Evolutionary conservation across 2,888 invertebrate genomes (phyloP).

Genomic region (Caenorhabditis macrosperma): DNA sequence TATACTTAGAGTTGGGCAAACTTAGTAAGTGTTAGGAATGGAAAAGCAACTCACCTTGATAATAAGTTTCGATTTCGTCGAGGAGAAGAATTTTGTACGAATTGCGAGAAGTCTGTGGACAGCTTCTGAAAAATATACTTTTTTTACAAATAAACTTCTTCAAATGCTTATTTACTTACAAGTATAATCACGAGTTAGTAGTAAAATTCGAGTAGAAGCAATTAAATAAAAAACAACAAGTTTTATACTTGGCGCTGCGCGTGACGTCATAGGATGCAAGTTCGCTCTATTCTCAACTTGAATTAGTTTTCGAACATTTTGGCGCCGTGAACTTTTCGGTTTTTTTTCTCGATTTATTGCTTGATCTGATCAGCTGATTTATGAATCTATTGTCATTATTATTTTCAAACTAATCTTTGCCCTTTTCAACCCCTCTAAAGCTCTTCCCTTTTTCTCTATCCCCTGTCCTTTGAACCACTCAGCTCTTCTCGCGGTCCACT

Average conservation of each 20-base stretch:
- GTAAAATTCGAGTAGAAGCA: background rate
- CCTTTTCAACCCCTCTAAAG: background rate
- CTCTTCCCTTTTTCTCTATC: background rate
- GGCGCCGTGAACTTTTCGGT: slow-evolving; percentile 16
- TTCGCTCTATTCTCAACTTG: slow-evolving; percentile 1
- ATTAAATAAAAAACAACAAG: background rate
- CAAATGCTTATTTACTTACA: background rate
- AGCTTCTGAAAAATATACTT: background rate
- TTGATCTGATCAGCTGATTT: background rate
- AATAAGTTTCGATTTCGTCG: background rate
- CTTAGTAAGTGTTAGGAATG: too few species aligned
- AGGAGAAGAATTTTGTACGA: background rate
- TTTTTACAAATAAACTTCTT: background rate
- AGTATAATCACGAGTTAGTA: background rate
- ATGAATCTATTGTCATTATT: background rate
- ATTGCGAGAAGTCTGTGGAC: background rate
- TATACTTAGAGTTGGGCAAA: too few species aligned
- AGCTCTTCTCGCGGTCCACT: background rate
- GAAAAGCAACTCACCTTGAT: slow-evolving; percentile 6
- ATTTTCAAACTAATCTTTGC: too few species aligned
- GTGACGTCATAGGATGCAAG: slow-evolving; percentile 2
- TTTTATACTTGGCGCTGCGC: slow-evolving; percentile 10
- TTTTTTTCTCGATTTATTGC: background rate
- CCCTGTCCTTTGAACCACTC: background rate
- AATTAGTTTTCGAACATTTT: slow-evolving; percentile 3